Conservation (phyloP, 2,113 vertebrate genomes). For the Dryoscopus gambensis region DNA sequence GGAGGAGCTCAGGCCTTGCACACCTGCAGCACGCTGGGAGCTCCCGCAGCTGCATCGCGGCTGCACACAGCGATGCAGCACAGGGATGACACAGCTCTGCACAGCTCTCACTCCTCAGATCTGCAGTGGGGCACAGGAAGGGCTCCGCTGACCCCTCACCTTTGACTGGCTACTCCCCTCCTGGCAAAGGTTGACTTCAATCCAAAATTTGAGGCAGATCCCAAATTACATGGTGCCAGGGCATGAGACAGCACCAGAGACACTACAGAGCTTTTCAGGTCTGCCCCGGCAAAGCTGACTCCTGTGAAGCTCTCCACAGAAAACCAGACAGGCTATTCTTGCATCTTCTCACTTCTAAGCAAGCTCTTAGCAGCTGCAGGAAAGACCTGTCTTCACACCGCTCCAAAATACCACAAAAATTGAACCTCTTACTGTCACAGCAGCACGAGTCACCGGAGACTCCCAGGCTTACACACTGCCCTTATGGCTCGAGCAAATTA, state of each 20-base stretch:
- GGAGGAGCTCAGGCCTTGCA: not conserved
- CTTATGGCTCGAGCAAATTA: not conserved
- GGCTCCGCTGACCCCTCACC: not conserved
- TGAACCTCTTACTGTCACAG: not conserved
- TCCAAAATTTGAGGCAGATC: not conserved
- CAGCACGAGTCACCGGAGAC: not conserved
- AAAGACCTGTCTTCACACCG: not conserved
- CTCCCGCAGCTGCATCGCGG: rapidly evolving
- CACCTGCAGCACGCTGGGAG: not conserved
- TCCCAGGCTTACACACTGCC: not conserved
- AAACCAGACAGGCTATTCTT: not conserved
- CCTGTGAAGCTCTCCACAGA: not conserved
- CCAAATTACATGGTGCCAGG: not conserved
- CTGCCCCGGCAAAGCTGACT: not conserved
- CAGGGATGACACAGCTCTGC: not conserved
- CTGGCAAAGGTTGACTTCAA: not conserved
- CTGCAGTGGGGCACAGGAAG: not conserved
- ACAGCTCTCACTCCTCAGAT: not conserved
- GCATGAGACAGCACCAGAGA: not conserved
- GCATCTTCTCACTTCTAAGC: not conserved
- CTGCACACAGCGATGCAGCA: not conserved
- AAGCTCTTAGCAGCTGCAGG: not conserved
- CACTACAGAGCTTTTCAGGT: not conserved
- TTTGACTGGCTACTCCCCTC: not conserved
- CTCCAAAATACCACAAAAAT: not conserved